Conservation (phyloP, 2,888 invertebrate species). For the Parelbella ahira region DNA sequence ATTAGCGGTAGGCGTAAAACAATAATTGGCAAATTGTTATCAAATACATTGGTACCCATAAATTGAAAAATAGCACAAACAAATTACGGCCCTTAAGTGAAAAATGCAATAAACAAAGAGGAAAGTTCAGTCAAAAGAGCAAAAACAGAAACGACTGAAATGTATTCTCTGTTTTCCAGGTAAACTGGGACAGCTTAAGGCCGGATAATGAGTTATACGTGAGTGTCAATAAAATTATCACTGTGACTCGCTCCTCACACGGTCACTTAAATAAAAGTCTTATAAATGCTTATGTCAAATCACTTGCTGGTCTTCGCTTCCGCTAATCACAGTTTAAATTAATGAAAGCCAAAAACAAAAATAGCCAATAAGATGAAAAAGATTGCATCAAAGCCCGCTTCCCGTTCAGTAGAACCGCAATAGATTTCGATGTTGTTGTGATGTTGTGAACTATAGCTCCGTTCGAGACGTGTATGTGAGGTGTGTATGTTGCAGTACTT, state of each 20-base stretch:
- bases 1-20: too few relatives aligned
- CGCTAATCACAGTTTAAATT: constrained; percentile 7
- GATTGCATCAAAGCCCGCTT: constrained; percentile 13
- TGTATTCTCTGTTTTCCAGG: constrained; percentile 73
- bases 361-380: constrained; percentile 1
- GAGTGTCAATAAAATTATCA: constrained; percentile 59
- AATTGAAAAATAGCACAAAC: too few relatives aligned
- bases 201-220: constrained; percentile 79
- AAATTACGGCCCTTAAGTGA: too few relatives aligned
- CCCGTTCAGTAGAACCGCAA: too few relatives aligned
- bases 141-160: constrained; percentile 52
- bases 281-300: constrained; percentile 23
- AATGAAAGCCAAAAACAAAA: constrained; percentile 1
- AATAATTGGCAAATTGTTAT: constrained; percentile 17
- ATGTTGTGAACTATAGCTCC: too few relatives aligned
- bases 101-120: constrained; percentile 23
- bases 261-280: too few relatives aligned
- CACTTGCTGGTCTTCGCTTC: constrained; percentile 20
- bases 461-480: too few relatives aligned
- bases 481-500: constrained; percentile 85
- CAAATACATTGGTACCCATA: neutral
- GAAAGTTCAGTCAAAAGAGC: constrained; percentile 53
- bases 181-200: constrained; percentile 81
- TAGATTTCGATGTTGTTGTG: constrained; percentile 4
- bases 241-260: constrained; percentile 30